phyloP scores from a whole-genome alignment of 2,113 vertebrate genomes.

The Eudyptes chrysolophus region DNA sequence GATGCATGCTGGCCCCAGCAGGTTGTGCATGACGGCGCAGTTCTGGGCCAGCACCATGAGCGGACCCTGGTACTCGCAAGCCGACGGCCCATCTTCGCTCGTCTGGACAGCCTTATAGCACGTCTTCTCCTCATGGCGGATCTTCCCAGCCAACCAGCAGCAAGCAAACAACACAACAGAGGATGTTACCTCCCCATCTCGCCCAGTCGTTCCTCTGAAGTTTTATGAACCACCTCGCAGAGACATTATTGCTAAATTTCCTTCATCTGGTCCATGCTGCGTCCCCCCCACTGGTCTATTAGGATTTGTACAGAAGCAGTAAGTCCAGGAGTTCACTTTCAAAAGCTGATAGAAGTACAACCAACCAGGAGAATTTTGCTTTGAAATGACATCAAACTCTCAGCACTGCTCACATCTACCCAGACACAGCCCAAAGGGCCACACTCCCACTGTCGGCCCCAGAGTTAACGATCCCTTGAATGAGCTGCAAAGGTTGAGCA shows the following conservation, averaged over 20 bases:
- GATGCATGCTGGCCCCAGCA: constrained; percentile 96
- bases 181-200: constrained; percentile 65
- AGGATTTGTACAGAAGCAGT: neutral
- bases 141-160: constrained; percentile 76
- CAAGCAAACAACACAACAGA: constrained; percentile 79
- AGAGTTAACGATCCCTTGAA: neutral
- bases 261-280: neutral
- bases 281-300: neutral
- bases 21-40: constrained; percentile 91
- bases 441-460: neutral
- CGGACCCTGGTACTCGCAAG: constrained; percentile 82
- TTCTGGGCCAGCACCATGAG: constrained; percentile 92
- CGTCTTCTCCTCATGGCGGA: constrained; percentile 90
- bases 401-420: neutral
- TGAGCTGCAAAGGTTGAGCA: neutral
- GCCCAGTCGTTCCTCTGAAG: constrained; percentile 5
- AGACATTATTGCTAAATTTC: constrained; percentile 6
- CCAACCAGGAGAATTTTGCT: neutral
- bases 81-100: constrained; percentile 84
- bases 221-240: constrained; percentile 42
- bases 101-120: constrained; percentile 91
- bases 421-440: neutral
- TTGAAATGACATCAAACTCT: constrained; percentile 32
- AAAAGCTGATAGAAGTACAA: neutral
- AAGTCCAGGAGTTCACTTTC: constrained; percentile 16